Evolutionary conservation across 2,113 vertebrate species (phyloP).

Genomic region (Alces alces): DNA sequence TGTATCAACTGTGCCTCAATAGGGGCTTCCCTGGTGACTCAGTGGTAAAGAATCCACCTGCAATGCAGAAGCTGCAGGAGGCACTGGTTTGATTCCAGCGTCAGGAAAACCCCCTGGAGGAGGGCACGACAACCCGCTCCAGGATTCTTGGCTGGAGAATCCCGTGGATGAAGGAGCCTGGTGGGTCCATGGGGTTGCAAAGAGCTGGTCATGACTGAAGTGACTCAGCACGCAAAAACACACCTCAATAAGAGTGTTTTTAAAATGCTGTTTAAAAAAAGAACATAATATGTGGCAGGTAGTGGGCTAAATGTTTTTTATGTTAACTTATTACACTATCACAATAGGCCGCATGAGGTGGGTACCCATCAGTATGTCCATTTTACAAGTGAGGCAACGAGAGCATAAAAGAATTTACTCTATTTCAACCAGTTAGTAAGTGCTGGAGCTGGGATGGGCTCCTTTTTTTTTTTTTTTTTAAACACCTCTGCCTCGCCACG

Average conservation of each 20-base stretch:
- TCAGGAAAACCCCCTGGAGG: background rate
- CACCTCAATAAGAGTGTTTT: background rate
- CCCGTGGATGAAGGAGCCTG: background rate
- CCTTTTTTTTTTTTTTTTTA: background rate
- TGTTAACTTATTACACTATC: background rate
- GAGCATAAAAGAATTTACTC: background rate
- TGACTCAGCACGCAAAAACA: background rate
- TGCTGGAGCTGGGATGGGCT: background rate
- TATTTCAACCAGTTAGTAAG: background rate
- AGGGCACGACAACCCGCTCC: background rate
- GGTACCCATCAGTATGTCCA: background rate
- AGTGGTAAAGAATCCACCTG: background rate
- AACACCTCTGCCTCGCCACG: background rate
- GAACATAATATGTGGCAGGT: background rate
- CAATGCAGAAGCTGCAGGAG: background rate
- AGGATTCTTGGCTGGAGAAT: background rate
- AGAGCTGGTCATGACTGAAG: background rate
- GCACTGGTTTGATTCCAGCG: background rate
- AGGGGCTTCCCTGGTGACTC: background rate
- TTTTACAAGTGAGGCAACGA: background rate
- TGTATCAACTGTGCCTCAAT: background rate
- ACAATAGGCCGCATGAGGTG: background rate
- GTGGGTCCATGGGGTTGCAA: background rate
- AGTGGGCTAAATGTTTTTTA: background rate
- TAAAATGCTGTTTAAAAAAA: background rate